These are phyloP conservation scores for Epizoanthus illoricatus DNA, from an alignment of 92 coral and sea anemone genomes.

Conservation along the genomic window DNA sequence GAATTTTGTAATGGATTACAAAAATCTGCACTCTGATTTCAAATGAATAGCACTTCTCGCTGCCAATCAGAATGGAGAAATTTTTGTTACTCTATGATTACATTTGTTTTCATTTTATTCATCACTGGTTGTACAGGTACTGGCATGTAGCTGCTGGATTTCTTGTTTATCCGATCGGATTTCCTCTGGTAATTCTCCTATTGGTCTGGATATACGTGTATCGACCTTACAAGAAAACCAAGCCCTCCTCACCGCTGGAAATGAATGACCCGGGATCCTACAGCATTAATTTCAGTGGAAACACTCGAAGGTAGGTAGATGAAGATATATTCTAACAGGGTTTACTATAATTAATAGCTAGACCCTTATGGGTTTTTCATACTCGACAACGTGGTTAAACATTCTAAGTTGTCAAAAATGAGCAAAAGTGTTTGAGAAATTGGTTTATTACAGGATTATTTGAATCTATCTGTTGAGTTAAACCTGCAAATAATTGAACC, in stretches of 20 bases:
- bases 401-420: no score
- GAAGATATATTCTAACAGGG: no score
- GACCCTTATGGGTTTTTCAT: no score
- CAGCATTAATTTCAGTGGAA: neutral
- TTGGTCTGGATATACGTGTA: slow-evolving; percentile 54
- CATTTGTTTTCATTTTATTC: neutral
- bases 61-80: neutral
- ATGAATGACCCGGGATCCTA: neutral
- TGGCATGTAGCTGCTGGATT: slow-evolving; percentile 48
- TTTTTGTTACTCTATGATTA: neutral
- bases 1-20: no score
- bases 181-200: slow-evolving; percentile 48
- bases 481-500: no score
- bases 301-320: neutral
- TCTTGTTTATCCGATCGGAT: slow-evolving; percentile 55
- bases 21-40: no score
- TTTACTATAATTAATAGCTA: no score
- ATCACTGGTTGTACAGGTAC: slow-evolving; percentile 16
- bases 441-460: no score
- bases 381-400: no score
- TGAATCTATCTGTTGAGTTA: no score
- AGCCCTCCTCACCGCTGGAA: neutral
- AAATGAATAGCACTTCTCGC: no score
- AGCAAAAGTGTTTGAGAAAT: no score
- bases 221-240: neutral